Evolutionary conservation across 2,797 vertebrate genomes (phyloP).

Genomic region (Enteromius unitaeniatus): DNA sequence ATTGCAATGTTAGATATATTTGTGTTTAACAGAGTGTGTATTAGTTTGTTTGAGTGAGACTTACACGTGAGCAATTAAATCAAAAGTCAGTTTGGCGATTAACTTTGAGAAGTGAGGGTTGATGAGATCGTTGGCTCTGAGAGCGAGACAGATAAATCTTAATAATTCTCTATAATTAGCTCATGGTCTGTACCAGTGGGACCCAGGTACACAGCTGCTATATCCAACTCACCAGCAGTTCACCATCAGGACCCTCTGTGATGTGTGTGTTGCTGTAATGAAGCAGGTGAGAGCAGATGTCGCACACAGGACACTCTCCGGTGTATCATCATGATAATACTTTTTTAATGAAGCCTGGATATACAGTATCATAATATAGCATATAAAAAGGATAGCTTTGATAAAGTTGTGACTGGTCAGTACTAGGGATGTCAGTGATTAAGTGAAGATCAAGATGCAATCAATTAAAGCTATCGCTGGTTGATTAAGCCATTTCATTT

Average conservation of each 20-base stretch:
- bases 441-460: too few relatives aligned
- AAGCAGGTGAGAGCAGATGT: constrained; percentile 34
- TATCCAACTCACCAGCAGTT: constrained; percentile 35
- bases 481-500: too few relatives aligned
- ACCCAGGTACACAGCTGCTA: constrained; percentile 52
- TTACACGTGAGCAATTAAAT: background rate
- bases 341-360: background rate
- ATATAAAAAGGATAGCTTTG: background rate
- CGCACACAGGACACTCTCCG: background rate
- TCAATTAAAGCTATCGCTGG: too few relatives aligned
- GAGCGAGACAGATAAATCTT: constrained; percentile 26
- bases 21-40: background rate
- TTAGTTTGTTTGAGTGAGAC: constrained; percentile 20
- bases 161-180: constrained; percentile 58
- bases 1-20: background rate
- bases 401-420: background rate
- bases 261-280: constrained; percentile 29
- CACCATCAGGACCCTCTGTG: constrained; percentile 28
- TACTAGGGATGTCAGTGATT: background rate
- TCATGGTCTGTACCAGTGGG: constrained; percentile 40
- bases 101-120: constrained; percentile 25
- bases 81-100: constrained; percentile 49
- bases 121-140: constrained; percentile 18
- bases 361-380: background rate
- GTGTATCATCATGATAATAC: constrained; percentile 8